phyloP scores from a whole-genome alignment of 1,140 invertebrate species.

The Palaemon carinicauda region DNA sequence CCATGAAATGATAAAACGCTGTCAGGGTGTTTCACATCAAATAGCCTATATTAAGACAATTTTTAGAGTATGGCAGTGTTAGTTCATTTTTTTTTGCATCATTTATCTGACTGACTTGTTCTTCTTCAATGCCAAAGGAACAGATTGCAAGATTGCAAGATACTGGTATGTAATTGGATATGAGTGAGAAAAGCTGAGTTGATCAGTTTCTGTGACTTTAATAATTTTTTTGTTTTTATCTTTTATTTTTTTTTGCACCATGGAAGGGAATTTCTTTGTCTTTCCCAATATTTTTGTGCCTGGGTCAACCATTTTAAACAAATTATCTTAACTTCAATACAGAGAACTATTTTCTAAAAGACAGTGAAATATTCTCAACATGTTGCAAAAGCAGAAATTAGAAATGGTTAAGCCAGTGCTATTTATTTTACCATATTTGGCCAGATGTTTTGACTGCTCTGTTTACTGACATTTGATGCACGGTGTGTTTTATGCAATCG shows the following conservation, averaged over 20 bases:
- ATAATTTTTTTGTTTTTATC: conserved; percentile 27
- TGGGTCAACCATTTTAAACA: conserved; percentile 50
- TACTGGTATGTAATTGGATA: conserved; percentile 57
- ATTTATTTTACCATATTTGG: conserved; percentile 49
- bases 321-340: neutral
- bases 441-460: conserved; percentile 55
- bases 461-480: conserved; percentile 60
- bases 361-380: too few species aligned
- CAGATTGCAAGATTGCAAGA: conserved; percentile 40
- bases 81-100: neutral
- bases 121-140: conserved; percentile 55
- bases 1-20: too few species aligned
- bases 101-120: conserved; percentile 54
- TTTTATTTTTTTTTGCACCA: conserved; percentile 58
- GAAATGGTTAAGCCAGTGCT: conserved; percentile 51
- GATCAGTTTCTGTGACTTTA: conserved; percentile 55
- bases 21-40: neutral
- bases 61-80: neutral
- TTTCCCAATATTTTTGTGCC: conserved; percentile 39
- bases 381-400: neutral
- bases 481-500: conserved; percentile 60
- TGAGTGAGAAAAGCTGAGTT: conserved; percentile 46
- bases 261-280: conserved; percentile 58
- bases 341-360: too few species aligned
- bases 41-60: neutral